Evolutionary conservation across 2,888 invertebrate genomes (phyloP).

Genomic region (Callinectes sapidus): DNA sequence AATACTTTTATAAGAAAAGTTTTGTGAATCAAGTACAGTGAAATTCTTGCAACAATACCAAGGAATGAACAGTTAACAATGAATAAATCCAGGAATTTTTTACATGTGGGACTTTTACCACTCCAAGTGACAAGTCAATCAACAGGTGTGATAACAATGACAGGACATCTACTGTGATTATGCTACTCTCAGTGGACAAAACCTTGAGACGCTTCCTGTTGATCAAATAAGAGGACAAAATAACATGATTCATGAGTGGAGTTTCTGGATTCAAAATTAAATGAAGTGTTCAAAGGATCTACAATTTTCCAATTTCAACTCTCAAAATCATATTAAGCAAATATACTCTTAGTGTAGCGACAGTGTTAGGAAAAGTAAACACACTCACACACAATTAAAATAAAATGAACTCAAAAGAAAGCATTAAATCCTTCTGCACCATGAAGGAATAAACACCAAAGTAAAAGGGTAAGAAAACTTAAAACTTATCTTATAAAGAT

Average conservation of each 20-base stretch:
- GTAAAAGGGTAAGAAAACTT: background rate
- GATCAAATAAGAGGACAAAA: too few species aligned
- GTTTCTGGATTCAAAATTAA: background rate
- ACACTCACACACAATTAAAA: background rate
- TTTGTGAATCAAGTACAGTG: too few species aligned
- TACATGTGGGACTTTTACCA: background rate
- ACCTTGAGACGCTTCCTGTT: background rate
- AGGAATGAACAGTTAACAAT: too few species aligned
- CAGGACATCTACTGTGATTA: background rate
- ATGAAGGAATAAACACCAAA: background rate
- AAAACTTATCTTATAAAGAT: background rate
- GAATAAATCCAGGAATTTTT: background rate
- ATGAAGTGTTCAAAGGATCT: background rate
- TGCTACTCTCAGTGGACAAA: background rate
- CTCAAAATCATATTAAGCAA: background rate
- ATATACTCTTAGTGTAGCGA: background rate
- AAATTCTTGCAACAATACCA: too few species aligned
- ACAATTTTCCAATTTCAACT: background rate
- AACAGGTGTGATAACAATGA: background rate
- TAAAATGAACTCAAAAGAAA: background rate
- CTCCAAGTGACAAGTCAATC: background rate
- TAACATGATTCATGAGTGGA: background rate
- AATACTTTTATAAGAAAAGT: too few species aligned
- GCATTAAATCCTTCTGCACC: background rate
- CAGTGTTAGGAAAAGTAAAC: background rate